Base-by-base conservation (phyloP, 2,888 invertebrate species). In the Synanthedon myopaeformis region DNA sequence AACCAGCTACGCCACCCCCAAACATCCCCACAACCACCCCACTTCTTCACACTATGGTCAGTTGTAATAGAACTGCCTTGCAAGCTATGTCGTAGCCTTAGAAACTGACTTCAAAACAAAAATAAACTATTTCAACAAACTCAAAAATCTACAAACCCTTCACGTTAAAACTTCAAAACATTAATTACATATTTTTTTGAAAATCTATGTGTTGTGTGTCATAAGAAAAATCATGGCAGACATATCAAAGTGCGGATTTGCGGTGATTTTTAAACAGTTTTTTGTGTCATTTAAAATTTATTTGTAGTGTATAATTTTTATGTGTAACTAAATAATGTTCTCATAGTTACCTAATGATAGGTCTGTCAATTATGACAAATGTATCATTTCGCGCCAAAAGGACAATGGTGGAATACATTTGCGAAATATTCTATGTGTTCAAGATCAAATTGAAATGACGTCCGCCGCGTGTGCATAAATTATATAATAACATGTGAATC, bases 371-470 rank as follows among this genome's bases (percentile, higher is more conserved):
- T 78, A 84, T 85, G 84, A 76, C 79, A 70, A 59, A 63, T 55
- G 68, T 68, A 60, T 62, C 48, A 69, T 80, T 84, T 79, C 80
- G 82, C 85, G 85, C 83, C 80, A 83, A 77, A 82, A 82, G 81
- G 72, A 68, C 74, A 59, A 79, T 82, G 79, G 76, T 72, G 63
- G 75, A 71, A 52, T 58, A 67, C 51, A 69, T 74, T 59, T 74
- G 76, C 56, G 76, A 80, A 61, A 76, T 80, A 52, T 85, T 78
- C 63, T 82, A 78, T 64, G 72, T 84, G 62, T 85, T 86, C 61
- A 86, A 86, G 83, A 86, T 84, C 59, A 86, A 86, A 74, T 79
- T 84, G 79, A 86, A 86, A 86, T 85, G 85, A 86, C 74, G 76
- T 74, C 72, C 60, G 61, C 59, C 60, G 61, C 59, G 66, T 61